phyloP scores from a whole-genome alignment of 2,113 vertebrate species.

The Brachyhypopomus occidentalis region DNA sequence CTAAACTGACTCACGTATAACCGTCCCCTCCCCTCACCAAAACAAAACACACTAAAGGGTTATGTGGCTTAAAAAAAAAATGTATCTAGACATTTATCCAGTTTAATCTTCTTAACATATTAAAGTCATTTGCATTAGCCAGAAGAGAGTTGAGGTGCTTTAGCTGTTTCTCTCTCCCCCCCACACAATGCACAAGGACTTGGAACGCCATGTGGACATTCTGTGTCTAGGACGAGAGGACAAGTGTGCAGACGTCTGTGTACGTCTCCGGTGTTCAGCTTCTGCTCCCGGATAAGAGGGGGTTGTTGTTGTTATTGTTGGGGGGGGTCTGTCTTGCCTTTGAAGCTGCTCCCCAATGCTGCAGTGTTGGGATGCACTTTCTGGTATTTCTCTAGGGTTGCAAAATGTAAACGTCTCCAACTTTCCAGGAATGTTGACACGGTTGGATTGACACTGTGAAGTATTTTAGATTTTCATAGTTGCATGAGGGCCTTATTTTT shows the following conservation, averaged over 20 bases:
- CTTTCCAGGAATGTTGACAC: background rate
- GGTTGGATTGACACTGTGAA: background rate
- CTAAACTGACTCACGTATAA: conserved; percentile 75
- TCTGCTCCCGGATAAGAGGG: conserved; percentile 50
- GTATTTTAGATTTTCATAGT: background rate
- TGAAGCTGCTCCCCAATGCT: conserved; percentile 31
- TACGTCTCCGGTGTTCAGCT: conserved; percentile 60
- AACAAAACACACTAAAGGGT: conserved; percentile 80
- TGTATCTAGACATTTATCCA: conserved; percentile 85
- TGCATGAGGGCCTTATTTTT: background rate
- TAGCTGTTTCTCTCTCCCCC: conserved; percentile 71
- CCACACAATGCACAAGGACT: conserved; percentile 74
- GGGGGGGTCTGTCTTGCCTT: conserved; percentile 1
- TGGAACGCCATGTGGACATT: conserved; percentile 74
- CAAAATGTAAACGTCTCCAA: background rate
- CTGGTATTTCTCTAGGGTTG: conserved; percentile 69
- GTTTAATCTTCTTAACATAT: conserved; percentile 87
- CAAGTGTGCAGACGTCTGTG: conserved; percentile 75
- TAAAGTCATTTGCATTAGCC: conserved; percentile 83
- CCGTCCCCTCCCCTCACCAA: conserved; percentile 66
- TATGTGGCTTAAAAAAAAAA: conserved; percentile 80
- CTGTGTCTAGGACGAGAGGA: conserved; percentile 64
- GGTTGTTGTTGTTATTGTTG: background rate
- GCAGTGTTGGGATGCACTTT: conserved; percentile 55
- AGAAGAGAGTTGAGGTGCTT: conserved; percentile 77